Evolutionary conservation across 1,140 invertebrate genomes (phyloP).

Genomic region (Nasonia vitripennis): DNA sequence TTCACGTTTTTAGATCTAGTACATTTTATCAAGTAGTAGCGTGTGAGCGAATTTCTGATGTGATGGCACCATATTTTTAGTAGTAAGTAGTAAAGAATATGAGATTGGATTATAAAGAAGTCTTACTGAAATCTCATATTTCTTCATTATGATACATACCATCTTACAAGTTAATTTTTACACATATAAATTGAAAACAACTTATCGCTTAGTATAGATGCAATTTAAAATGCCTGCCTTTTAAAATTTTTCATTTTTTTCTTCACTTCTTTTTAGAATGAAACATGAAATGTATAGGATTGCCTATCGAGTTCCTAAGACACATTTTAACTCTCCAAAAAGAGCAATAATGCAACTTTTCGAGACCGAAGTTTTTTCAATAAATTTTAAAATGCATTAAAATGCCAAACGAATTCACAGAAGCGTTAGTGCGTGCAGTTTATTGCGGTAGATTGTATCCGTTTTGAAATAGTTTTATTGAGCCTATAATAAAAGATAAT

Average conservation of each 20-base stretch:
- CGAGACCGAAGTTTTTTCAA: background rate
- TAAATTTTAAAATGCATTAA: background rate
- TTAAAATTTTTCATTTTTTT: constrained; percentile 12
- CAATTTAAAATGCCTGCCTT: constrained; percentile 33
- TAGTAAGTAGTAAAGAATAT: constrained; percentile 46
- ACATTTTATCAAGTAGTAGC: background rate
- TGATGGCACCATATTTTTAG: constrained; percentile 20
- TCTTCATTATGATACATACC: constrained; percentile 38
- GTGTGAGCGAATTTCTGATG: constrained; percentile 1
- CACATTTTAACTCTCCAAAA: background rate
- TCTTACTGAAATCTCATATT: constrained; percentile 29
- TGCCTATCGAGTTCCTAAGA: constrained; percentile 19
- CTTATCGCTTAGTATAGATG: background rate
- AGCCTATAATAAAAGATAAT: constrained; percentile 19
- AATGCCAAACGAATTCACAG: background rate
- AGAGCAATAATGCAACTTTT: background rate
- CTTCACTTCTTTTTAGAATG: constrained; percentile 12
- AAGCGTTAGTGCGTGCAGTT: constrained; percentile 12
- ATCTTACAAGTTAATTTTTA: constrained; percentile 31
- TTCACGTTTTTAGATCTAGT: constrained; percentile 1
- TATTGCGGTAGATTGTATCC: background rate
- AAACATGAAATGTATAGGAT: background rate
- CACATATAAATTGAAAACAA: constrained; percentile 25
- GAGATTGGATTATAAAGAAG: constrained; percentile 20
- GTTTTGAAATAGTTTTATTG: constrained; percentile 32